phyloP scores from a whole-genome alignment of 2,888 invertebrate species.

The Trachelus troglodyta region DNA sequence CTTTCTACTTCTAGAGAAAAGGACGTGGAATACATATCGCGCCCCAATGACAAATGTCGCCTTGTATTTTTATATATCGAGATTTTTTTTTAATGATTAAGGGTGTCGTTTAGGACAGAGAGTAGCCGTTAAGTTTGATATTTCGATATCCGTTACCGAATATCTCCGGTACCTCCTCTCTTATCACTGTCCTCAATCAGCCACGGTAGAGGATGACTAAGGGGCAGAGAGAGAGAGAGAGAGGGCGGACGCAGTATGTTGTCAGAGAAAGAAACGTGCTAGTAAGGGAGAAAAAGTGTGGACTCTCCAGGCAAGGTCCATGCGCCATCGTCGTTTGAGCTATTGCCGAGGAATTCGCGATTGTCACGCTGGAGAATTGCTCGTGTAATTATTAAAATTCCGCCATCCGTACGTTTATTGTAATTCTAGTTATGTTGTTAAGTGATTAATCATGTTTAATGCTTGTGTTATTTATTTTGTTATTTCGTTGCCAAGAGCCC shows the following conservation, averaged over 20 bases:
- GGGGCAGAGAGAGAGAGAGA: background rate
- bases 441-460: constrained; percentile 65
- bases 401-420: constrained; percentile 45
- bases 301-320: background rate
- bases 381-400: constrained; percentile 58
- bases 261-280: background rate
- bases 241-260: background rate
- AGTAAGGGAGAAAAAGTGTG: background rate
- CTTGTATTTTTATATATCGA: constrained; percentile 63
- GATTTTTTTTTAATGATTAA: constrained; percentile 57
- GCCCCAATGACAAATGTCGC: background rate
- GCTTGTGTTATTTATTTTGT: constrained; percentile 67
- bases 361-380: constrained; percentile 31
- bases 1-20: background rate
- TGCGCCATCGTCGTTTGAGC: background rate
- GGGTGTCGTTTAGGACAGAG: constrained; percentile 43
- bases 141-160: background rate
- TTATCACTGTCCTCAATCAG: background rate
- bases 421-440: constrained; percentile 61
- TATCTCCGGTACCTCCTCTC: constrained; percentile 42
- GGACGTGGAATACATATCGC: background rate
- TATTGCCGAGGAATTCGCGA: background rate
- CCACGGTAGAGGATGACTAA: background rate
- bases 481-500: constrained; percentile 49
- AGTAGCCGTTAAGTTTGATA: constrained; percentile 37